phyloP scores from a whole-genome alignment of 2,113 vertebrate species.

The Anoura caudifer region DNA sequence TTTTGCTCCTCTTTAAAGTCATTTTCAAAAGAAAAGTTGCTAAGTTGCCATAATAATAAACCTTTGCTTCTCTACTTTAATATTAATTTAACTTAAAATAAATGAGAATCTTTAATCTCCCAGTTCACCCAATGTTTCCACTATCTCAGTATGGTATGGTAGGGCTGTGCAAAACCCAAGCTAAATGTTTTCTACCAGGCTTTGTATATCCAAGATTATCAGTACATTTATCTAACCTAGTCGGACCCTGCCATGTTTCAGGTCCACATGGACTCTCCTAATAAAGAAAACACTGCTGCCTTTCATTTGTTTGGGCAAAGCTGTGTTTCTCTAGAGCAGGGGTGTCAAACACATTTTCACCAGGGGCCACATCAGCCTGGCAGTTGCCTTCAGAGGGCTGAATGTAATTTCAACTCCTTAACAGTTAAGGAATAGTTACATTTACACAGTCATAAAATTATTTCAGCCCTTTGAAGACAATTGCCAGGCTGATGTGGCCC shows the following conservation, averaged over 20 bases:
- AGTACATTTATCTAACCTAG: background rate
- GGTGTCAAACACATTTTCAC: too few species aligned
- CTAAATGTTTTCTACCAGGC: background rate
- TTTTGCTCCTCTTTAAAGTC: background rate
- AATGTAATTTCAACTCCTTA: too few species aligned
- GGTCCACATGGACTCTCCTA: background rate
- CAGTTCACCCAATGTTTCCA: background rate
- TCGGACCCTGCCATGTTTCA: background rate
- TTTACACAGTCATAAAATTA: too few species aligned
- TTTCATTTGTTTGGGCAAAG: background rate
- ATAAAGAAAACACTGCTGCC: background rate
- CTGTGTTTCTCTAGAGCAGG: background rate
- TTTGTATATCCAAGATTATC: background rate
- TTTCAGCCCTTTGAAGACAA: too few species aligned
- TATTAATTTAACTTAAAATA: background rate
- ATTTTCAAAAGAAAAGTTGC: background rate
- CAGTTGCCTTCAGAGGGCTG: too few species aligned
- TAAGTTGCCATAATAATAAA: background rate
- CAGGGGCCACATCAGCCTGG: too few species aligned
- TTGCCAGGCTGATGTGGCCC: too few species aligned
- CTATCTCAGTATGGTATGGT: background rate
- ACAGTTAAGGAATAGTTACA: too few species aligned
- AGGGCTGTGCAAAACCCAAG: background rate
- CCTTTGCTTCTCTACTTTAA: background rate
- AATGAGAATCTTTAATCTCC: background rate